These are phyloP conservation scores for Danio tinwini DNA, from an alignment of 2,797 vertebrate species.

Conservation along the genomic window DNA sequence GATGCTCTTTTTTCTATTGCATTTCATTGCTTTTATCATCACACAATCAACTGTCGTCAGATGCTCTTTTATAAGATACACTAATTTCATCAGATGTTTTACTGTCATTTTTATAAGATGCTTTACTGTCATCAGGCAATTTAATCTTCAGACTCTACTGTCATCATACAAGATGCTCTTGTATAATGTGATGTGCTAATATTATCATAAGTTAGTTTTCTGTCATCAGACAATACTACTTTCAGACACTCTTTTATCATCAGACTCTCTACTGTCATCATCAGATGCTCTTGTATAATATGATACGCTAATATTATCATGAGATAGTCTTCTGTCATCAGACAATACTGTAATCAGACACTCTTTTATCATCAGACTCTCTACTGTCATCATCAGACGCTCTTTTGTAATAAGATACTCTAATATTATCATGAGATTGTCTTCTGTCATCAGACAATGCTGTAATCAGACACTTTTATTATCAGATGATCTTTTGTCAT, in stretches of 20 bases:
- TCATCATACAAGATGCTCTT: background rate
- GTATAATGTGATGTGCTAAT: no score
- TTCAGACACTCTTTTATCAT: background rate
- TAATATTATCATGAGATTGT: no score
- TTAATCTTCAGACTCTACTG: no score
- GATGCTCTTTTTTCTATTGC: background rate
- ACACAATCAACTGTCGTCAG: background rate
- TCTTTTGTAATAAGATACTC: no score
- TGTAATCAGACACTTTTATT: no score
- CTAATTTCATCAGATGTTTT: background rate
- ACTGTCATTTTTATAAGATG: no score
- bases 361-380: background rate
- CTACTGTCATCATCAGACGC: background rate
- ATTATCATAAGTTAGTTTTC: background rate
- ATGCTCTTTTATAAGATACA: background rate
- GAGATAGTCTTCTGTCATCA: background rate
- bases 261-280: no score
- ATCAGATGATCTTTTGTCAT: background rate
- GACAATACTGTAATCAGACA: background rate
- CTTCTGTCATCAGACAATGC: no score
- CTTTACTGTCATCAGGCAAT: no score
- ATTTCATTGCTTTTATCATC: no score
- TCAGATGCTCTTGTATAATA: background rate
- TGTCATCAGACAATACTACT: background rate
- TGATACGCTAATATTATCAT: background rate